Percentiles rank a stretch among this genome's conserved stretches.
Evolutionary conservation across 2,113 vertebrate species (phyloP).

Genomic region (Salvelinus fontinalis): DNA sequence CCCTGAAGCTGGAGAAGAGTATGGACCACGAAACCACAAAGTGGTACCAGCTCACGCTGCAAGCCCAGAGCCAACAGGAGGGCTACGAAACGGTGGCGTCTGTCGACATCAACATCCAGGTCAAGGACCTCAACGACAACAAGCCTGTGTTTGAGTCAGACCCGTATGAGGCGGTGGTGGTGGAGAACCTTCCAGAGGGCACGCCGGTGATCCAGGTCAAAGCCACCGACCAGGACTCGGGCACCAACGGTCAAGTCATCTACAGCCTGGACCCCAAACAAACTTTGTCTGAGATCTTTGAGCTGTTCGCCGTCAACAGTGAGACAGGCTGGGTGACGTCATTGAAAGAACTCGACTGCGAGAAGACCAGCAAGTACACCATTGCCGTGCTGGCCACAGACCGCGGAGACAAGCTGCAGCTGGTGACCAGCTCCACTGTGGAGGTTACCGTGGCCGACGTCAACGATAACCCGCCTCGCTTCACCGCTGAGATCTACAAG

Average conservation of each 20-base stretch:
- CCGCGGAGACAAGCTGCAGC: slow-evolving; percentile 84
- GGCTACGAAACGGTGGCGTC: slow-evolving; percentile 78
- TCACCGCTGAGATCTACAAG: slow-evolving; percentile 96
- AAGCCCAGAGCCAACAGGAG: slow-evolving; percentile 74
- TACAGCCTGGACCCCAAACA: slow-evolving; percentile 87
- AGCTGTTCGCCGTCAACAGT: slow-evolving; percentile 85
- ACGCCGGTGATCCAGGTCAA: slow-evolving; percentile 88
- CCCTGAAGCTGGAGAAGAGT: slow-evolving; percentile 88
- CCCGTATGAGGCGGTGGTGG: slow-evolving; percentile 87
- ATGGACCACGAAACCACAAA: slow-evolving; percentile 93
- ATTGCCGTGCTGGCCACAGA: slow-evolving; percentile 85
- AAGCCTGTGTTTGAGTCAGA: slow-evolving; percentile 87
- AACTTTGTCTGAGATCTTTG: slow-evolving; percentile 72
- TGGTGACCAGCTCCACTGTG: slow-evolving; percentile 79
- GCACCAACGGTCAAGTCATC: slow-evolving; percentile 85
- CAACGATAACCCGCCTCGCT: slow-evolving; percentile 92
- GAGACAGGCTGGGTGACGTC: slow-evolving; percentile 96
- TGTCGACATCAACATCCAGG: slow-evolving; percentile 87
- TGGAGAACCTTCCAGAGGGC: slow-evolving; percentile 89
- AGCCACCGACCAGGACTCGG: slow-evolving; percentile 88
- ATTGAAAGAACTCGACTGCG: slow-evolving; percentile 90
- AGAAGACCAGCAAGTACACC: slow-evolving; percentile 76
- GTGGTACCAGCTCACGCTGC: slow-evolving; percentile 92
- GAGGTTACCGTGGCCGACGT: slow-evolving; percentile 89
- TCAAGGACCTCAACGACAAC: slow-evolving; percentile 94